Conservation (phyloP, 2,888 invertebrate genomes). For the Synanthedon formicaeformis region DNA sequence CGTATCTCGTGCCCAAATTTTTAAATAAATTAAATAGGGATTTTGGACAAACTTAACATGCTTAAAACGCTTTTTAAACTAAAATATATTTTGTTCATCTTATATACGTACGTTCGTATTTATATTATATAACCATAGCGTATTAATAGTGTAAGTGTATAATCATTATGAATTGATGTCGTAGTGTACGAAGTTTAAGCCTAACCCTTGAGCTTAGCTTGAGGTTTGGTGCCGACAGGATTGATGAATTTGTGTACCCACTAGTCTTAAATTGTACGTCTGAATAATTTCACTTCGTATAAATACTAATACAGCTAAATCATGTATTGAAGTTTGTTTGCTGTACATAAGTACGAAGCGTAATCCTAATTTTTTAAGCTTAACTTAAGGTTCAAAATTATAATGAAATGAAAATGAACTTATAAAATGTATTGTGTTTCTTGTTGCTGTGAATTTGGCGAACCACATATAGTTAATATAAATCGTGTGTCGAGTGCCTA, state of each 20-base stretch:
- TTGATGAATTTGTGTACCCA: slow-evolving; percentile 23
- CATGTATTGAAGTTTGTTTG: too few relatives aligned
- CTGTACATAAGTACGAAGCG: too few relatives aligned
- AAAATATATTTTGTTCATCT: slow-evolving; percentile 24
- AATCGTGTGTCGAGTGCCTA: slow-evolving; percentile 40
- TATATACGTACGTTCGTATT: slow-evolving; percentile 27
- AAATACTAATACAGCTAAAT: neutral
- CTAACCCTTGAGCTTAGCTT: slow-evolving; percentile 19
- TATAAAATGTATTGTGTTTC: too few relatives aligned
- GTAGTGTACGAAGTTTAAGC: slow-evolving; percentile 37
- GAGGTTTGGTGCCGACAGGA: slow-evolving; percentile 30
- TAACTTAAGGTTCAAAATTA: too few relatives aligned
- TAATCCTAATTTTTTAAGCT: too few relatives aligned
- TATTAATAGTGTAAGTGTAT: slow-evolving; percentile 35
- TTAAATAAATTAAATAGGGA: slow-evolving; percentile 37
- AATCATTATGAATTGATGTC: slow-evolving; percentile 43
- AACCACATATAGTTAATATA: slow-evolving; percentile 18
- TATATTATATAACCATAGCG: slow-evolving; percentile 27
- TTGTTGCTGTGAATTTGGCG: slow-evolving; percentile 25
- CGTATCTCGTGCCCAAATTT: neutral
- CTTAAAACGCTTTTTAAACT: slow-evolving; percentile 23
- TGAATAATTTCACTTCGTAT: slow-evolving; percentile 1
- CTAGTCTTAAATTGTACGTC: slow-evolving; percentile 33
- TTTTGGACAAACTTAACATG: slow-evolving; percentile 57
- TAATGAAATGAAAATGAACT: too few relatives aligned